Conservation (phyloP, 2,888 invertebrate species). For the Nyleta sp. region DNA sequence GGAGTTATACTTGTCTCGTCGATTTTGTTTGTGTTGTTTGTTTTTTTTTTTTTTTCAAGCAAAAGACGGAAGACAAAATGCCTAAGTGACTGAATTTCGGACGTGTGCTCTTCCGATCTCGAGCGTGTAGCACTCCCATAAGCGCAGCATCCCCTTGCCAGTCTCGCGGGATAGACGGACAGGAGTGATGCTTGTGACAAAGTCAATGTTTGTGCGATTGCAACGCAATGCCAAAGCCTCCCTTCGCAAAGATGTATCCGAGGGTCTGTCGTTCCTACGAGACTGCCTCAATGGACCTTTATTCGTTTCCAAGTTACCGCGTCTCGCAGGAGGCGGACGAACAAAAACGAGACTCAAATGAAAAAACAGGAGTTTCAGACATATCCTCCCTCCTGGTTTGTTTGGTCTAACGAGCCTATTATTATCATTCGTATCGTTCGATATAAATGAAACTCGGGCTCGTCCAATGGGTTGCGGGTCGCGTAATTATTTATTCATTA, state of each 20-base stretch:
- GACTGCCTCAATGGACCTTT: conserved; percentile 71
- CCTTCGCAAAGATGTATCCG: conserved; percentile 70
- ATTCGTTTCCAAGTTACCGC: conserved; percentile 63
- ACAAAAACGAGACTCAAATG: conserved; percentile 11
- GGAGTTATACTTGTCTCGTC: no score
- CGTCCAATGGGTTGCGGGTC: background rate
- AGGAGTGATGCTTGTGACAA: conserved; percentile 71
- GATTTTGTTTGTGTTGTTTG: no score
- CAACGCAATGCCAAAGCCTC: conserved; percentile 69
- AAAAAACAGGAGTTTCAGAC: conserved; percentile 15
- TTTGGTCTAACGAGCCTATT: conserved; percentile 22
- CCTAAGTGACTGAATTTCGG: no score
- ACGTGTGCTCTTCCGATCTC: background rate
- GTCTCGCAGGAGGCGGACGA: conserved; percentile 28
- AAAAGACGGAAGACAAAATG: no score
- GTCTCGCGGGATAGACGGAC: conserved; percentile 40
- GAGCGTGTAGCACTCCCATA: conserved; percentile 28
- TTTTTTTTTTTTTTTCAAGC: no score
- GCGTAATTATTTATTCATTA: conserved; percentile 38
- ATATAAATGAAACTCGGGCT: conserved; percentile 42
- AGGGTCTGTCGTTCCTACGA: conserved; percentile 69
- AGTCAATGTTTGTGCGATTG: conserved; percentile 77
- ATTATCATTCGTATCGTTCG: conserved; percentile 4
- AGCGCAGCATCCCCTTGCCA: conserved; percentile 38
- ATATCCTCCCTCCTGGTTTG: conserved; percentile 1